These are phyloP conservation scores for Agriopis leucophaearia DNA, from an alignment of 2,888 invertebrate species.

Conservation along the genomic window DNA sequence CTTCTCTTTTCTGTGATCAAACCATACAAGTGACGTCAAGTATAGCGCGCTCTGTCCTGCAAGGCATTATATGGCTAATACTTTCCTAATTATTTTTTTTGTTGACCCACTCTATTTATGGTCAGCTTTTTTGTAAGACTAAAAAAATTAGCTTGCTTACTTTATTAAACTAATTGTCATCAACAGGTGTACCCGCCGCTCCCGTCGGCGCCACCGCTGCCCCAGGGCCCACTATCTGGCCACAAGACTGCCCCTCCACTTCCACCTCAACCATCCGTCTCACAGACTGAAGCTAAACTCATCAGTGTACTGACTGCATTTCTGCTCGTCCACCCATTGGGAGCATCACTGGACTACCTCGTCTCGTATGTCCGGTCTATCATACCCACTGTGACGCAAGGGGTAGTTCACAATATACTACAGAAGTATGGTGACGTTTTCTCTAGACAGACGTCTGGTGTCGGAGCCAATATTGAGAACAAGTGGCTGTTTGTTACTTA, in stretches of 20 bases:
- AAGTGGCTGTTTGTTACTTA: conserved; percentile 70
- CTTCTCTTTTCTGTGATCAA: no score
- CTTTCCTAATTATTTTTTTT: no score
- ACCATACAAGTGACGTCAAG: no score
- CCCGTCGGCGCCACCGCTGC: conserved; percentile 53
- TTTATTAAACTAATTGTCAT: not conserved
- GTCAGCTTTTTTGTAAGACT: no score
- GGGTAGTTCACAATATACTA: conserved; percentile 58
- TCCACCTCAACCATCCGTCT: conserved; percentile 46
- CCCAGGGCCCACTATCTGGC: conserved; percentile 17
- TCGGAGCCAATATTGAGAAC: conserved; percentile 64
- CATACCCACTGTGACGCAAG: conserved; percentile 60
- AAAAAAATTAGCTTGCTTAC: no score
- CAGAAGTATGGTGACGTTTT: conserved; percentile 69
- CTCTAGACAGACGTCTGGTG: conserved; percentile 52
- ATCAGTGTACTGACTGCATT: conserved; percentile 75
- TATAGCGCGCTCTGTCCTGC: no score
- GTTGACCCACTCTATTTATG: no score
- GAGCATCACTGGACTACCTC: conserved; percentile 70
- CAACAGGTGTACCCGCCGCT: conserved; percentile 53
- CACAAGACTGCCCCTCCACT: conserved; percentile 52
- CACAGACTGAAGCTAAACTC: conserved; percentile 66
- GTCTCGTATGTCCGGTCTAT: conserved; percentile 71
- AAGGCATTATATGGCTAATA: no score
- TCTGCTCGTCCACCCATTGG: conserved; percentile 73